Evolutionary conservation across 1,140 invertebrate genomes (phyloP).

Genomic region (Chlorops oryzae): DNA sequence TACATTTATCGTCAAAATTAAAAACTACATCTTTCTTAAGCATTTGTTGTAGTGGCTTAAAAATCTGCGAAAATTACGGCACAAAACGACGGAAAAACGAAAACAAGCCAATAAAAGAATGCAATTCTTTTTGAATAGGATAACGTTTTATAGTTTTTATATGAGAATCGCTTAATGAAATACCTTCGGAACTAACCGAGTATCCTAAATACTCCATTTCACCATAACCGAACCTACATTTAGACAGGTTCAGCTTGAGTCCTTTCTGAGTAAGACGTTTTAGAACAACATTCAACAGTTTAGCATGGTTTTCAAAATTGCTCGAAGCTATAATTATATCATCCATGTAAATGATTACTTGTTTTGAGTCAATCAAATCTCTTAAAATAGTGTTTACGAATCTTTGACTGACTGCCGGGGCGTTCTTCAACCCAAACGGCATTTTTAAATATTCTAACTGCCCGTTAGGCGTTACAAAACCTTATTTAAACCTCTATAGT

Average conservation of each 20-base stretch:
- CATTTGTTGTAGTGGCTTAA: not conserved
- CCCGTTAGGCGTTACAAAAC: too few species aligned
- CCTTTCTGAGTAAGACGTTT: not conserved
- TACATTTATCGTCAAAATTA: not conserved
- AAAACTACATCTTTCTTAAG: not conserved
- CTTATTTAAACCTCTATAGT: constrained; percentile 12
- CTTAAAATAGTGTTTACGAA: not conserved
- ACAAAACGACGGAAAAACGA: not conserved
- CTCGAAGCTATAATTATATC: not conserved
- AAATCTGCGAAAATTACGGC: not conserved
- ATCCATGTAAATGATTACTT: too few species aligned
- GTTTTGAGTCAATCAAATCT: constrained; percentile 4
- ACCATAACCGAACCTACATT: too few species aligned
- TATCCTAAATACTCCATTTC: too few species aligned
- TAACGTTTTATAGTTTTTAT: not conserved
- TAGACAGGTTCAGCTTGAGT: too few species aligned
- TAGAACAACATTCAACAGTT: not conserved
- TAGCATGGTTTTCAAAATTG: not conserved
- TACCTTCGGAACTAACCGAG: too few species aligned
- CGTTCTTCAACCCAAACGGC: too few species aligned
- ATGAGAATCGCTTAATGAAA: too few species aligned
- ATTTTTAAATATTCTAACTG: constrained; percentile 9
- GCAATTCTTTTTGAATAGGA: not conserved
- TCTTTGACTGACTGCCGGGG: not conserved
- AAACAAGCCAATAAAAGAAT: not conserved